Evolutionary conservation across 2,888 invertebrate genomes (phyloP).

Genomic region (Ptychoptera albimana): DNA sequence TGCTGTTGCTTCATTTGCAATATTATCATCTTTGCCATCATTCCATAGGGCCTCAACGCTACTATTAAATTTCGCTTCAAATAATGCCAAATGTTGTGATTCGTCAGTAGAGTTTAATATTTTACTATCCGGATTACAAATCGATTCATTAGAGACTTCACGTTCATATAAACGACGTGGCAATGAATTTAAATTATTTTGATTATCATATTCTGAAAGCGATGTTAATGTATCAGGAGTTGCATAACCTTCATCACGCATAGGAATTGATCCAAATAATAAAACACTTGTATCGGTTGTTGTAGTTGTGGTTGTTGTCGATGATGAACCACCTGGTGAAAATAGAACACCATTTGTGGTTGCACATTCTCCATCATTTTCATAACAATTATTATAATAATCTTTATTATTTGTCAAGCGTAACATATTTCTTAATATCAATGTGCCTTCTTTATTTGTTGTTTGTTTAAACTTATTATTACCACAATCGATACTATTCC

Average conservation of each 20-base stretch:
- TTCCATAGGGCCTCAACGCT: conserved; percentile 53
- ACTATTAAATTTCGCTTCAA: conserved; percentile 44
- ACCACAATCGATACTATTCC: not conserved
- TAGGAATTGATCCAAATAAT: not conserved
- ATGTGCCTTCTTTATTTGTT: not conserved
- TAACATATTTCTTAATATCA: not conserved
- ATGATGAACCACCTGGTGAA: not conserved
- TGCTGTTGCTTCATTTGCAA: conserved; percentile 3
- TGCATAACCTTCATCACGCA: conserved; percentile 8
- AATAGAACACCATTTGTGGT: not conserved
- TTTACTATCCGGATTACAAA: not conserved
- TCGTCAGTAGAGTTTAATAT: conserved; percentile 6
- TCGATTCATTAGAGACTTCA: conserved; percentile 13
- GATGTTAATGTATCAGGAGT: conserved; percentile 8
- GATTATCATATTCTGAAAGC: conserved; percentile 6
- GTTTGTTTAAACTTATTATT: not conserved
- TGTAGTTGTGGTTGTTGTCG: too few relatives aligned
- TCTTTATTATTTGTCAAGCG: not conserved
- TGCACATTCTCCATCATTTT: not conserved
- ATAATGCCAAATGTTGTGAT: conserved; percentile 19
- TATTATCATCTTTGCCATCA: conserved; percentile 29
- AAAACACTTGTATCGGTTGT: not conserved
- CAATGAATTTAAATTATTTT: not conserved
- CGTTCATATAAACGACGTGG: conserved; percentile 15
- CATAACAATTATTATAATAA: not conserved